These are phyloP conservation scores for Cheiracanthium punctorium DNA, from an alignment of 2,888 invertebrate species.

Conservation along the genomic window DNA sequence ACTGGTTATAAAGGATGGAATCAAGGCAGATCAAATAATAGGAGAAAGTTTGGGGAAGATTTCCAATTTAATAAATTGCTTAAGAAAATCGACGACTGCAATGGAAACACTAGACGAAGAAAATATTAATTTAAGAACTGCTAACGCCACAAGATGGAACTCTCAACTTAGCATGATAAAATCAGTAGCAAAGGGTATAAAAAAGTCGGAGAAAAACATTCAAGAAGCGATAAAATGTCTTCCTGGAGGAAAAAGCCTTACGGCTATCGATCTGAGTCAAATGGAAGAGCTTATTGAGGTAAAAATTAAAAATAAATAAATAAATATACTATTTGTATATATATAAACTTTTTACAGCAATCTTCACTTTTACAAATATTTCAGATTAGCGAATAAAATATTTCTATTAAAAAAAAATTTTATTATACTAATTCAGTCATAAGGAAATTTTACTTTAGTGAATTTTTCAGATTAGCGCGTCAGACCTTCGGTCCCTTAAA, in stretches of 20 bases:
- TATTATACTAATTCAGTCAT: no score
- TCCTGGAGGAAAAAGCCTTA: neutral
- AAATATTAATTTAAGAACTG: neutral
- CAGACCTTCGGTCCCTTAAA: no score
- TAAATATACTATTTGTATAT: no score
- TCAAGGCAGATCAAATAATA: neutral
- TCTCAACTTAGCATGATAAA: neutral
- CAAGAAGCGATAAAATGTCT: conserved; percentile 3
- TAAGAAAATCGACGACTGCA: neutral
- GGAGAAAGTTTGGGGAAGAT: neutral
- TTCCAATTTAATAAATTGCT: neutral
- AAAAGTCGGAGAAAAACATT: neutral
- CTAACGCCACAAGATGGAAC: neutral
- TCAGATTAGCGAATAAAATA: no score
- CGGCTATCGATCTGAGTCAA: neutral
- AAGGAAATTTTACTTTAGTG: no score
- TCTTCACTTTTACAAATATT: no score
- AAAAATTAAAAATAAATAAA: no score
- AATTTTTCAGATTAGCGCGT: no score
- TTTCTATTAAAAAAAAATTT: no score
- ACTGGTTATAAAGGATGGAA: neutral
- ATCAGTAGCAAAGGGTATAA: neutral
- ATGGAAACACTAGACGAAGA: neutral
- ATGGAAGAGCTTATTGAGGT: neutral
- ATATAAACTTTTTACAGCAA: no score